Conservation (phyloP, 2,888 invertebrate species). For the Diabrotica balteata region DNA sequence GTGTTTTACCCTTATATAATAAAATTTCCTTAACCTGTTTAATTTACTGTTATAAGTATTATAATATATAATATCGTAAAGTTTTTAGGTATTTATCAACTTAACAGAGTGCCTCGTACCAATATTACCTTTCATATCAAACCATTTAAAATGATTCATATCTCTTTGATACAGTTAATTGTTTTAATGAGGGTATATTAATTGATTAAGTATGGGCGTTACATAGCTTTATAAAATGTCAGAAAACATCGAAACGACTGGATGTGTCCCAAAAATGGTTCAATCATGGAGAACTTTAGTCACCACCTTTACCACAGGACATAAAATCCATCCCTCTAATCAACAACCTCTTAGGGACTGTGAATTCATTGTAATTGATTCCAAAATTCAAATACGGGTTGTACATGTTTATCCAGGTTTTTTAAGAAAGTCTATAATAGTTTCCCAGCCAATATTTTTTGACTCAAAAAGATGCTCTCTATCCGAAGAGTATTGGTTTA, state of each 20-base stretch:
- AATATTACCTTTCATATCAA: not conserved
- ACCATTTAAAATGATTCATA: slow-evolving; percentile 20
- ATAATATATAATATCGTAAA: not conserved
- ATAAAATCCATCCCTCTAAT: slow-evolving; percentile 54
- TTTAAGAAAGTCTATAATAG: slow-evolving; percentile 38
- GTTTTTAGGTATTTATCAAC: not conserved
- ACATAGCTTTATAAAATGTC: slow-evolving; percentile 46
- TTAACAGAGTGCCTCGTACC: not conserved
- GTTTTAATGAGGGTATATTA: slow-evolving; percentile 23
- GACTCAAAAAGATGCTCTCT: slow-evolving; percentile 53
- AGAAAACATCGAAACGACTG: slow-evolving; percentile 40
- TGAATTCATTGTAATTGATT: slow-evolving; percentile 55
- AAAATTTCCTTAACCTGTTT: too few relatives aligned
- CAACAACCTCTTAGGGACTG: slow-evolving; percentile 53
- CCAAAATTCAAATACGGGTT: slow-evolving; percentile 53
- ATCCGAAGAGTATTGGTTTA: slow-evolving; percentile 63
- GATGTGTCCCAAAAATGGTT: slow-evolving; percentile 49
- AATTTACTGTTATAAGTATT: too few relatives aligned
- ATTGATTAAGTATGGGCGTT: slow-evolving; percentile 44
- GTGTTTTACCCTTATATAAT: too few relatives aligned
- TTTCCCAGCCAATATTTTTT: slow-evolving; percentile 38
- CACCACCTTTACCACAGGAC: slow-evolving; percentile 47
- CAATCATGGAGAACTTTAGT: slow-evolving; percentile 45
- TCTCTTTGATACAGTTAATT: slow-evolving; percentile 19
- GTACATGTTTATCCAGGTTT: slow-evolving; percentile 54